phyloP scores from a whole-genome alignment of 2,113 vertebrate genomes.

The Columba janthina region DNA sequence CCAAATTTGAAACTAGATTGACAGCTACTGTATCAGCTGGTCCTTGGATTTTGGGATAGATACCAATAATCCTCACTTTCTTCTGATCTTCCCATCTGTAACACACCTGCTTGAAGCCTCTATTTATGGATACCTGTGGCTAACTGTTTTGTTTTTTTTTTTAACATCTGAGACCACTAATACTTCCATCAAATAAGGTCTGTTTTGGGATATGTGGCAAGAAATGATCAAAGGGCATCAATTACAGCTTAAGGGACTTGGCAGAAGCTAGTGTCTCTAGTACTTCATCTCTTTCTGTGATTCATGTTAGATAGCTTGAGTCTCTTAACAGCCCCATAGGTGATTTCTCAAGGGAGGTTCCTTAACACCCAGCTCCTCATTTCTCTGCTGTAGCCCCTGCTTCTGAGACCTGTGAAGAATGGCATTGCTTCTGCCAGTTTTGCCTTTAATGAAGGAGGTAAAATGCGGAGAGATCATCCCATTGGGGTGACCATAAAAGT shows the following conservation, averaged over 20 bases:
- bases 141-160: neutral
- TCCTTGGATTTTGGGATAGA: neutral
- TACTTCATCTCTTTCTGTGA: neutral
- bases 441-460: neutral
- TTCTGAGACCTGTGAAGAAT: neutral
- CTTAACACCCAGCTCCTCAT: neutral
- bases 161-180: neutral
- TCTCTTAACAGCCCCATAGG: neutral
- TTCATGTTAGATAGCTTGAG: neutral
- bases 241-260: neutral
- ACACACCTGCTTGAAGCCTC: neutral
- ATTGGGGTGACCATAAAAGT: neutral
- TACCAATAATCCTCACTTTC: neutral
- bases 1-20: neutral
- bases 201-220: accelerated
- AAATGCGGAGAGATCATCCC: neutral
- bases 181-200: neutral
- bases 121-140: neutral
- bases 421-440: neutral
- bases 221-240: accelerated
- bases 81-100: neutral
- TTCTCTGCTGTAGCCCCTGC: neutral
- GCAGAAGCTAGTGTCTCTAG: neutral
- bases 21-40: neutral
- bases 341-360: neutral